These are phyloP conservation scores for Macropis europaea DNA, from an alignment of 2,888 invertebrate genomes.

Conservation along the genomic window DNA sequence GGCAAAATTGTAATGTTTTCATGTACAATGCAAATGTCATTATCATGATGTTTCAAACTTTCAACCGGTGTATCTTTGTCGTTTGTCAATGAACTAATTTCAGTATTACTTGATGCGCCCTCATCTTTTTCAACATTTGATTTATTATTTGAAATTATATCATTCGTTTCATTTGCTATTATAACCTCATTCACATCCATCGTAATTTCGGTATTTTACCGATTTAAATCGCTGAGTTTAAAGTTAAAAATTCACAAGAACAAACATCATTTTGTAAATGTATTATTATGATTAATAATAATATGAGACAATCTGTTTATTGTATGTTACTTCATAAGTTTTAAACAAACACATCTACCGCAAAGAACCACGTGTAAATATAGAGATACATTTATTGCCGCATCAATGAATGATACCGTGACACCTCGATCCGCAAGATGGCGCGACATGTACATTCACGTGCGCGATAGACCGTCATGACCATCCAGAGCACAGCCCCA, in stretches of 20 bases:
- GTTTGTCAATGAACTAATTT: neutral
- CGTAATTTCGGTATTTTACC: neutral
- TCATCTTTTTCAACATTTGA: neutral
- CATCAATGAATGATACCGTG: no score
- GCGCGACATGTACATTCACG: no score
- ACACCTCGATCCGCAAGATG: no score
- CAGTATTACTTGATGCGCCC: neutral
- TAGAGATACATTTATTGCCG: neutral
- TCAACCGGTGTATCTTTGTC: neutral
- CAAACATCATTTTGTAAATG: neutral
- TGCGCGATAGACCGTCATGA: no score
- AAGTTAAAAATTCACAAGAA: neutral
- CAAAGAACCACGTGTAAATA: neutral
- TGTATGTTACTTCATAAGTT: neutral
- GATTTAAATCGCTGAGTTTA: neutral
- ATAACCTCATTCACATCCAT: constrained; percentile 38
- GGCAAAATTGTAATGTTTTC: neutral
- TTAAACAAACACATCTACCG: neutral
- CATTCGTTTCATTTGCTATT: neutral
- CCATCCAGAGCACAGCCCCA: no score
- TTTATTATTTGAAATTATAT: neutral
- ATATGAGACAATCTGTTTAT: neutral
- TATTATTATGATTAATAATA: neutral
- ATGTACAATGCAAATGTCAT: neutral
- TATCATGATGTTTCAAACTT: neutral